These are phyloP conservation scores for Brenthis hecate DNA, from an alignment of 2,888 invertebrate species.

Conservation along the genomic window DNA sequence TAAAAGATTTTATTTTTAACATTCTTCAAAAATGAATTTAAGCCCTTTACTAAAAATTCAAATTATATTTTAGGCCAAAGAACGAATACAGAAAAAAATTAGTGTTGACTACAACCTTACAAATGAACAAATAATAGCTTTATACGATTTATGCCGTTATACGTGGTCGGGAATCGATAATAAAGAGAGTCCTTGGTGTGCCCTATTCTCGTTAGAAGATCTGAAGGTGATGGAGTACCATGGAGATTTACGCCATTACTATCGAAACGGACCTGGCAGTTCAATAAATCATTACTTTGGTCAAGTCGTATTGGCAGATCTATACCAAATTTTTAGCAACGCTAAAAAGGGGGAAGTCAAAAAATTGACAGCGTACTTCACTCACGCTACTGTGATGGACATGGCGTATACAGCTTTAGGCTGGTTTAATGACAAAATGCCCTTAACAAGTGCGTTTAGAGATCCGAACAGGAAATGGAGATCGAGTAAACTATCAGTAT, in stretches of 20 bases:
- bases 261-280: slow-evolving; percentile 73
- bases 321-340: slow-evolving; percentile 80
- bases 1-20: no score
- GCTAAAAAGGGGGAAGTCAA: slow-evolving; percentile 55
- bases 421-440: slow-evolving; percentile 83
- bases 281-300: slow-evolving; percentile 84
- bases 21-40: no score
- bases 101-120: slow-evolving; percentile 63
- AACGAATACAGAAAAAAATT: slow-evolving; percentile 76
- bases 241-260: slow-evolving; percentile 88
- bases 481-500: slow-evolving; percentile 85
- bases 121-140: slow-evolving; percentile 78
- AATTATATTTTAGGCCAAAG: slow-evolving; percentile 56
- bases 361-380: slow-evolving; percentile 85
- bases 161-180: slow-evolving; percentile 84
- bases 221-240: slow-evolving; percentile 87
- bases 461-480: slow-evolving; percentile 84
- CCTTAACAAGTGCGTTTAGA: slow-evolving; percentile 83
- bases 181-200: slow-evolving; percentile 88
- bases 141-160: slow-evolving; percentile 90
- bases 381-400: slow-evolving; percentile 84
- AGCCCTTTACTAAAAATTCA: not conserved
- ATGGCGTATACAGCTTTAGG: slow-evolving; percentile 85
- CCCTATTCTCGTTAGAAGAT: slow-evolving; percentile 86
- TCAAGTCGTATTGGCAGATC: slow-evolving; percentile 85